A percentile compares a stretch with the other conserved stretches of the same genome.
Evolutionary conservation across 1,140 invertebrate species (phyloP).

Genomic region (Phthorimaea operculella): DNA sequence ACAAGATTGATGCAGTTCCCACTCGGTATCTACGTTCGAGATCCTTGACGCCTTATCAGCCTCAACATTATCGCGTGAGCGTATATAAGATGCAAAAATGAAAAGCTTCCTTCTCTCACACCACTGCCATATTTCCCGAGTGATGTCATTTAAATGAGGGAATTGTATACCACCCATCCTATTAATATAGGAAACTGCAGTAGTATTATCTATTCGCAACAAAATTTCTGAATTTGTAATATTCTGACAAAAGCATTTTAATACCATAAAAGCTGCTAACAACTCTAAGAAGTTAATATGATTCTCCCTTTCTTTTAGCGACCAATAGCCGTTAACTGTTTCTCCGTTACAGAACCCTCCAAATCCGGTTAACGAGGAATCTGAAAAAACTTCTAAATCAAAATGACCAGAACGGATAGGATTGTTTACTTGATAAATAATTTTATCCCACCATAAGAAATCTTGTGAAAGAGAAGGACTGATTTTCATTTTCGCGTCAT

Average conservation of each 20-base stretch:
- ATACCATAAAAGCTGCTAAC: slow-evolving; percentile 1
- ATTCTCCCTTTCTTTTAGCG: not conserved
- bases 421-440: not conserved
- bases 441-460: slow-evolving; percentile 1
- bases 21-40: slow-evolving; percentile 1
- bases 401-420: not conserved
- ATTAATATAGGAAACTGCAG: too few species aligned
- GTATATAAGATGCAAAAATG: slow-evolving; percentile 3
- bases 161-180: too few species aligned
- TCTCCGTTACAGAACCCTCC: not conserved
- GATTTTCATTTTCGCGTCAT: not conserved
- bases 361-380: not conserved
- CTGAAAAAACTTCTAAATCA: not conserved
- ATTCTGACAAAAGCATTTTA: not conserved
- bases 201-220: slow-evolving; percentile 1
- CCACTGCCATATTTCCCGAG: slow-evolving; percentile 4
- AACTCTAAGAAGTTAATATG: slow-evolving; percentile 1
- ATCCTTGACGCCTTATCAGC: not conserved
- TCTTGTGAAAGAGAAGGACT: not conserved
- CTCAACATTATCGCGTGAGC: not conserved
- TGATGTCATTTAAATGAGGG: too few species aligned
- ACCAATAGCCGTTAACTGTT: not conserved
- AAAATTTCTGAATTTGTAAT: not conserved
- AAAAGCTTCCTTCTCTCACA: not conserved
- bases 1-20: not conserved